Conservation (phyloP, 2,797 vertebrate species). For the Melanitta fusca region DNA sequence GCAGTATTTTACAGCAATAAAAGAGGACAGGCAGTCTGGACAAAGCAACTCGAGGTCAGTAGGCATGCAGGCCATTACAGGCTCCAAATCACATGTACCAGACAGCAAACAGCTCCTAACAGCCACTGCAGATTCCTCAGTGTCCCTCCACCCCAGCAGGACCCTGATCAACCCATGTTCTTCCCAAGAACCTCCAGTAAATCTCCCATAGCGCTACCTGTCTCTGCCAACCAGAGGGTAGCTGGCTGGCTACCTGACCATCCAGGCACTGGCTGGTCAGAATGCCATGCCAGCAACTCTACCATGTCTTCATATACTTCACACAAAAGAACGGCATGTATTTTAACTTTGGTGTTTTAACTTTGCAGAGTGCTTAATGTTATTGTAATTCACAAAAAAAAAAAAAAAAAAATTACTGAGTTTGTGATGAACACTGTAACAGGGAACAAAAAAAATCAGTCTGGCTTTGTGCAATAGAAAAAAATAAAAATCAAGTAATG, state of each 20-base stretch:
- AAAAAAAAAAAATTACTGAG: not conserved
- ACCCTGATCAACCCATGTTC: not conserved
- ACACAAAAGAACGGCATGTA: not conserved
- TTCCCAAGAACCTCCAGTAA: not conserved
- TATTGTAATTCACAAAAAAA: not conserved
- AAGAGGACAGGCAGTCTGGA: not conserved
- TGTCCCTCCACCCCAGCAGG: fast-evolving
- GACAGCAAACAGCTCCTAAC: not conserved
- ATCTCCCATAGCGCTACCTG: fast-evolving
- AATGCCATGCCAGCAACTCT: not conserved
- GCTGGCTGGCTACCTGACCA: not conserved
- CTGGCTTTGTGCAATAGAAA: not conserved
- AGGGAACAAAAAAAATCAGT: not conserved
- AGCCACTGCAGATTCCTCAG: not conserved
- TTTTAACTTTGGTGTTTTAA: not conserved
- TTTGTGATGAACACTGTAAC: not conserved
- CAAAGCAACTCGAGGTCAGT: not conserved
- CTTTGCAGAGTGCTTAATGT: not conserved
- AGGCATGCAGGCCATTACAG: not conserved
- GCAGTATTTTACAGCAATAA: not conserved
- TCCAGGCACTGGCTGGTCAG: no score
- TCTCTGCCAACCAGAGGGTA: not conserved
- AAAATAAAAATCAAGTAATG: not conserved
- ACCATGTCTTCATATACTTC: not conserved
- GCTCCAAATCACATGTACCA: not conserved